Evolutionary conservation across 1,140 invertebrate species (phyloP), one percentile per base, ranked within the genome.

Genomic region (Saccostrea echinata): DNA sequence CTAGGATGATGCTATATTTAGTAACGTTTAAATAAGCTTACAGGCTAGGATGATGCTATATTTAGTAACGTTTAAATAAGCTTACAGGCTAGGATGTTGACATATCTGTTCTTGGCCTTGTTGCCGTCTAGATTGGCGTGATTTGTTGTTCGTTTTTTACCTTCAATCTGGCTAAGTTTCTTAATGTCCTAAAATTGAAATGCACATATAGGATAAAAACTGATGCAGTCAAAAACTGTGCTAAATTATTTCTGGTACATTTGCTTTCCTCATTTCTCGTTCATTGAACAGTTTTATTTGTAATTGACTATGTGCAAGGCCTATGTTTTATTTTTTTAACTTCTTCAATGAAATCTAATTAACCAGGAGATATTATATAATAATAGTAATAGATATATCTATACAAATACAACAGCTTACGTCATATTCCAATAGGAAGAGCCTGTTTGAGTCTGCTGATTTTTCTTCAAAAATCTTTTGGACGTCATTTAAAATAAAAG

Each of bases 381-480:
- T n/a, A n/a, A n/a, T n/a, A n/a, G n/a, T n/a, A 43, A 43, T 43
- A 64, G 2, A 18, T 64, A 64, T 21, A 64, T 24, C 18, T 64
- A 18, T 24, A 64, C 1, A 21, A n/a, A 1, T 24, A 64, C 21
- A 12, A 16, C 8, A 33, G 27, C 68, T 30, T 76, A 76, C 68
- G 16, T 76, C 68, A 76, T 76, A 76, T 33, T 76, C 68, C 12
- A 76, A 11, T 3, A 76, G 27, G 27, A 76, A 76, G 12, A 33
- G 68, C 3, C 68, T 76, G 68, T 76, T 76, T 16, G 68, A 76
- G 13, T 76, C 68, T 27, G 68, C 68, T 12, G 24, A 30, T 35
- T 76, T 76, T 76, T 76, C 68, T 76, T 76, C 68, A 33, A 76
- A 76, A 3, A 33, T 13, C 27, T 76, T 76, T 16, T 76, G 68